A percentile compares a stretch with the other conserved stretches of the same genome.
Evolutionary conservation across 1,140 invertebrate species (phyloP).

Genomic region (Magallana angulata): DNA sequence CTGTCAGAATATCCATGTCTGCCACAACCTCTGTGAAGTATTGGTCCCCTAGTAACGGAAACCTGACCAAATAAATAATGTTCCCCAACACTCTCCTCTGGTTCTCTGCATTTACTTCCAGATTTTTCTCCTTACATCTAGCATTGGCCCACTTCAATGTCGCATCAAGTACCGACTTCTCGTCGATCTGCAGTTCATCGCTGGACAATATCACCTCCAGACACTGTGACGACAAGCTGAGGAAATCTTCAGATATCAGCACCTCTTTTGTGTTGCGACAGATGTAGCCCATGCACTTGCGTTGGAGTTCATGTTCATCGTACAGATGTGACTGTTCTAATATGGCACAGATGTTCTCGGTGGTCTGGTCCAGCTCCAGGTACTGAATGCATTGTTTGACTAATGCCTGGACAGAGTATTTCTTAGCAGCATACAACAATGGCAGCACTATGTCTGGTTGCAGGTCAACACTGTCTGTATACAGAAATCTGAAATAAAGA

Average conservation of each 20-base stretch:
- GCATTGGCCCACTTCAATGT: conserved; percentile 58
- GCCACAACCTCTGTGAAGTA: conserved; percentile 63
- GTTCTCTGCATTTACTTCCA: conserved; percentile 56
- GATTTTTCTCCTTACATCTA: conserved; percentile 53
- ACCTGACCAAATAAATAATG: conserved; percentile 59
- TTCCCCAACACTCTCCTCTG: conserved; percentile 57
- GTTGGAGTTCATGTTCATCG: conserved; percentile 62
- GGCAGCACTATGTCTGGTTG: conserved; percentile 91
- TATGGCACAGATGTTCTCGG: conserved; percentile 86
- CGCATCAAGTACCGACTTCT: conserved; percentile 54
- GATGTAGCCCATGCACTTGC: conserved; percentile 62
- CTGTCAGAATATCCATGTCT: conserved; percentile 60
- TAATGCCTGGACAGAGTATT: conserved; percentile 88
- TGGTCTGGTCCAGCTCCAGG: conserved; percentile 86
- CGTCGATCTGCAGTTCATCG: conserved; percentile 61
- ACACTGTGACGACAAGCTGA: conserved; percentile 56
- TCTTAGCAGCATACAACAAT: conserved; percentile 90
- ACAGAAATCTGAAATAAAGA: conserved; percentile 62
- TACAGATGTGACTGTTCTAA: conserved; percentile 69
- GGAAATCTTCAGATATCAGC: conserved; percentile 56
- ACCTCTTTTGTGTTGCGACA: conserved; percentile 55
- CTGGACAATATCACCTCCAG: conserved; percentile 53
- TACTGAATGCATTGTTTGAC: conserved; percentile 90
- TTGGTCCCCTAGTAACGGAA: conserved; percentile 61
- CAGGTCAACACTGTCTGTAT: conserved; percentile 75